Conservation (phyloP, 2,888 invertebrate genomes). For the Apomyelois bistriatella region DNA sequence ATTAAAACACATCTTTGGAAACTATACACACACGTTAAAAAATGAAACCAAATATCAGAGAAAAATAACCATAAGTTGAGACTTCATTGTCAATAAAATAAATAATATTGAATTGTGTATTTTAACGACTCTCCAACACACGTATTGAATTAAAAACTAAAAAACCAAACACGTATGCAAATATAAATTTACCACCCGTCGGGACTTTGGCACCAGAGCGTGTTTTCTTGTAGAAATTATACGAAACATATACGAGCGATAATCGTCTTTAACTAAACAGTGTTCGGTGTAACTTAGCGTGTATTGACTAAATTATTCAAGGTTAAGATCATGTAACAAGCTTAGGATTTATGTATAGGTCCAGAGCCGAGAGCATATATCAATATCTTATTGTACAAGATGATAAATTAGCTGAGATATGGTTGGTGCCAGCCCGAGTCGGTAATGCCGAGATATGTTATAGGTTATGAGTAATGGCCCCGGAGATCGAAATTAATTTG, state of each 20-base stretch:
- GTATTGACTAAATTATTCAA: conserved; percentile 28
- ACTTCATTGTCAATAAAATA: not conserved
- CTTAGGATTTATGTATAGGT: conserved; percentile 42
- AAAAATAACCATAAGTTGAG: not conserved
- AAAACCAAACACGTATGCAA: conserved; percentile 69
- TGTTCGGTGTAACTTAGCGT: conserved; percentile 30
- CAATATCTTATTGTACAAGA: conserved; percentile 53
- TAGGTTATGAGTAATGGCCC: conserved; percentile 24
- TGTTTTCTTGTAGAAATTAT: conserved; percentile 30
- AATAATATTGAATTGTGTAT: not conserved
- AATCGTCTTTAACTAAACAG: conserved; percentile 15
- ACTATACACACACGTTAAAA: not conserved
- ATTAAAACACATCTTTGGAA: too few relatives aligned
- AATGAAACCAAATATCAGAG: not conserved
- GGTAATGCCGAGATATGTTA: conserved; percentile 41
- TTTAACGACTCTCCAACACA: conserved; percentile 26
- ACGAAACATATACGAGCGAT: conserved; percentile 16
- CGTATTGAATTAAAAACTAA: conserved; percentile 56
- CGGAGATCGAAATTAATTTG: conserved; percentile 16
- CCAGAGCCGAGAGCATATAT: conserved; percentile 52
- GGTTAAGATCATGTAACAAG: conserved; percentile 46
- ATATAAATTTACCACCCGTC: conserved; percentile 62
- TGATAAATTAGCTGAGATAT: conserved; percentile 64
- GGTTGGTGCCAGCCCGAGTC: conserved; percentile 19
- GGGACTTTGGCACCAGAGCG: conserved; percentile 57